These are phyloP conservation scores for Pyrgilauda ruficollis DNA, from an alignment of 2,113 vertebrate genomes.

Conservation along the genomic window DNA sequence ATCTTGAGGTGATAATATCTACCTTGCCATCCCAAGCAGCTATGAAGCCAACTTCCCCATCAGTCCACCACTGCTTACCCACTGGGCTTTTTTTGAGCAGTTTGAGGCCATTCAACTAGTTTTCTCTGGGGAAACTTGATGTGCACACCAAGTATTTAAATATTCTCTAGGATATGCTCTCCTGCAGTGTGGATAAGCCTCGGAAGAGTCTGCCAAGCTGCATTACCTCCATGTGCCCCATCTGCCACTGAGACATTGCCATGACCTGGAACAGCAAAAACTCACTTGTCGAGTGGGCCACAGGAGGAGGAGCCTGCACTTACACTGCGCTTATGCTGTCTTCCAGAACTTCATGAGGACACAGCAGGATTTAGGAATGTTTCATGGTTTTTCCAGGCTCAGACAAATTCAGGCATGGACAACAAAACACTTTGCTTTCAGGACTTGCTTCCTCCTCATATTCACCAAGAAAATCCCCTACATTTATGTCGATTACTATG, in stretches of 20 bases:
- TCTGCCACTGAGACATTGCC: not conserved
- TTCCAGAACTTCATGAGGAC: not conserved
- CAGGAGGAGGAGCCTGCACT: not conserved
- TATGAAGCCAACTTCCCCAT: not conserved
- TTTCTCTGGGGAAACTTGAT: not conserved
- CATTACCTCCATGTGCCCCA: not conserved
- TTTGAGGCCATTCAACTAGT: not conserved
- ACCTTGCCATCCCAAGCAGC: not conserved
- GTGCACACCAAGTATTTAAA: not conserved
- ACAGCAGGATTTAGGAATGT: not conserved
- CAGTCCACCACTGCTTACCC: not conserved
- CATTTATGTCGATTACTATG: not conserved
- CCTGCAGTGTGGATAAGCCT: not conserved
- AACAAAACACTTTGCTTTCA: not conserved
- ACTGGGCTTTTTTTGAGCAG: not conserved
- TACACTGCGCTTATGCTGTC: not conserved
- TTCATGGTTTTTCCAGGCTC: not conserved
- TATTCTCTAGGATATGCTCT: not conserved
- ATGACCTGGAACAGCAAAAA: not conserved
- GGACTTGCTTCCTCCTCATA: not conserved
- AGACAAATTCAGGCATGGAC: not conserved
- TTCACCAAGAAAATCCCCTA: not conserved
- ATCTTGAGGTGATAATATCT: not conserved
- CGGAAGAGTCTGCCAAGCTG: not conserved
- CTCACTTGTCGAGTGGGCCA: not conserved